Base-by-base conservation (phyloP, 1,140 invertebrate species). In the Trachymyrmex septentrionalis region DNA sequence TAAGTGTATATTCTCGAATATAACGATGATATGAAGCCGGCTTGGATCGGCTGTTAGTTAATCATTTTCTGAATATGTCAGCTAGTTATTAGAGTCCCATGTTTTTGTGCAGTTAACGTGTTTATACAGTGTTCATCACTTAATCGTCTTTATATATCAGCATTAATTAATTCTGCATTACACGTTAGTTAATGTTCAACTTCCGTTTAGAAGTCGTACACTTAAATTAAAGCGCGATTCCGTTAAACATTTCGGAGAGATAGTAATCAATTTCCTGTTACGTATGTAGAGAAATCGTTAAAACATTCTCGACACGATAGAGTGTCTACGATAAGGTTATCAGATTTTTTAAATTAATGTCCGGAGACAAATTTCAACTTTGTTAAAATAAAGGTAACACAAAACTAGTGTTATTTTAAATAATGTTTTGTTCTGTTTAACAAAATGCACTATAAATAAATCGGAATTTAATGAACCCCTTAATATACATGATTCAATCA, bases 1-100 rank as follows among this genome's bases (percentile, higher is more conserved):
- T 44, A 9, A 44, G 0, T 44, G 67, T 63, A 50, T 61, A 16
- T 27, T 57, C 24, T 38, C 16, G 69, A 82, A 16, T 16, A 3
- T 6, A 12, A 7, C 14, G 34, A 38, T n/a, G 27, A 73, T 55
- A 75, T 73, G 50, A 84, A 61, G 19, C 34, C 53, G 16, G 12
- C 50, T 80, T 48, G 50, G 12, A 21, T 71, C 19, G 19, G 19
- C 69, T 14, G 16, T 61, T 50, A 50, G 38, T 84, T 84, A 75
- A 84, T 84, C 44, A 81, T 57, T 81, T 81, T 69, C 21, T 57
- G 14, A 57, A 81, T 38, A 24, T 48, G 63, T 69, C 48, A 69
- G 30, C 66, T 27, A 16, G 48, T 55, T 38, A 21, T 80, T 81
- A 69, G 44, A 55, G 1, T 69, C 55, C 2, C 24, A 10, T 69